phyloP scores from a whole-genome alignment of 2,888 invertebrate species.

The Lissonota sp. region DNA sequence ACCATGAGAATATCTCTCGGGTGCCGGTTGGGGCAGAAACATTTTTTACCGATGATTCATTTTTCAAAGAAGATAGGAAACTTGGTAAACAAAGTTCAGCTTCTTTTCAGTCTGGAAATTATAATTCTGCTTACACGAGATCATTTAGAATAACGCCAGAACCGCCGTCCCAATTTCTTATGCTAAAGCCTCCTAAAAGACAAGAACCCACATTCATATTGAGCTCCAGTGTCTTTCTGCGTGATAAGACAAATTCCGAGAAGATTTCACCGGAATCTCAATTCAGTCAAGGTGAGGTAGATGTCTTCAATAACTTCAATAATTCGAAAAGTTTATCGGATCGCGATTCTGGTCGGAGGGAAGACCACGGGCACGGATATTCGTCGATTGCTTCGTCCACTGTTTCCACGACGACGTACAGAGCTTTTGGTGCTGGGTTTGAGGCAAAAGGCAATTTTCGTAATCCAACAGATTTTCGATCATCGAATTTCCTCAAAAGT shows the following conservation, averaged over 20 bases:
- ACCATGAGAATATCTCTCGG: background rate
- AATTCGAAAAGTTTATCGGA: slow-evolving; percentile 13
- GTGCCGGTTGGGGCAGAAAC: background rate
- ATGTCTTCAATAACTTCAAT: slow-evolving; percentile 15
- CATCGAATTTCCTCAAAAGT: background rate
- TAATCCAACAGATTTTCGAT: slow-evolving; percentile 32
- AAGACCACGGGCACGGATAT: slow-evolving; percentile 1
- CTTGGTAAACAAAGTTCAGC: slow-evolving; percentile 6
- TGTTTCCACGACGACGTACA: slow-evolving; percentile 22
- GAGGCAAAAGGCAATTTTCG: slow-evolving; percentile 29
- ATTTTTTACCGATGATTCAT: background rate
- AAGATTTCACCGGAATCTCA: slow-evolving; percentile 6
- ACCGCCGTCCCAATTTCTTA: slow-evolving; percentile 14
- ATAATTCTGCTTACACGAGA: slow-evolving; percentile 57
- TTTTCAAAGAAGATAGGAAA: background rate
- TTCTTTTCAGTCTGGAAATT: slow-evolving; percentile 27
- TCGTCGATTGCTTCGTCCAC: background rate
- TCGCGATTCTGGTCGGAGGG: slow-evolving; percentile 12
- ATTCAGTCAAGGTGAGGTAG: slow-evolving; percentile 14
- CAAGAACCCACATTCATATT: slow-evolving; percentile 68
- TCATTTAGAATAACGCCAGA: slow-evolving; percentile 56
- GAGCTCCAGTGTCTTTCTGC: slow-evolving; percentile 68
- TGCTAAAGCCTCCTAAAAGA: slow-evolving; percentile 12
- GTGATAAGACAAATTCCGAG: slow-evolving; percentile 43
- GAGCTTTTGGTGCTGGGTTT: slow-evolving; percentile 33